Conservation (phyloP, 2,797 vertebrate genomes). For the Acanthurus lineatus region DNA sequence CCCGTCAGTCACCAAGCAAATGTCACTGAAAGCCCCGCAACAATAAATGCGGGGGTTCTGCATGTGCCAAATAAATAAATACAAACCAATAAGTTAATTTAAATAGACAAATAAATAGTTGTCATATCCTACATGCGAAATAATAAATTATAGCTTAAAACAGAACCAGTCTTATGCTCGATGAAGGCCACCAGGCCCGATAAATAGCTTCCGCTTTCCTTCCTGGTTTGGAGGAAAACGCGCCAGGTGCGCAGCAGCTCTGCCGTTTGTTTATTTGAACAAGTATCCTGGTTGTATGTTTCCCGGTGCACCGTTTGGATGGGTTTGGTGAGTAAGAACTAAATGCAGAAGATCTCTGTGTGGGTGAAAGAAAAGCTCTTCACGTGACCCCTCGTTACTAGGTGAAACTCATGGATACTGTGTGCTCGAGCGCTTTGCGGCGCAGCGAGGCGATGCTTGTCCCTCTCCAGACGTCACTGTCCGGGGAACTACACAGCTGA, state of each 20-base stretch:
- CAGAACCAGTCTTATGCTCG: conserved; percentile 43
- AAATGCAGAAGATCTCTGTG: conserved; percentile 37
- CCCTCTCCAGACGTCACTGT: conserved; percentile 99
- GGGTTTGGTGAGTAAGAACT: conserved; percentile 42
- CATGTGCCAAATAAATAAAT: conserved; percentile 52
- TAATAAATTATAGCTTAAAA: conserved; percentile 58
- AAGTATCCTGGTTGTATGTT: conserved; percentile 58
- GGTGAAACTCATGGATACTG: conserved; percentile 99
- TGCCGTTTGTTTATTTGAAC: not conserved
- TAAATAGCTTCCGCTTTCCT: conserved; percentile 29
- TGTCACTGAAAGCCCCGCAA: conserved; percentile 53
- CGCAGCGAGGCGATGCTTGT: conserved; percentile 98
- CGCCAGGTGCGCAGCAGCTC: conserved; percentile 18
- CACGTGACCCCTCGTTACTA: conserved; percentile 81
- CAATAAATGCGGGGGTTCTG: conserved; percentile 21
- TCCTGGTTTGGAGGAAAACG: conserved; percentile 16
- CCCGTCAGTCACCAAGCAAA: conserved; percentile 57
- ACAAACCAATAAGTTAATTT: conserved; percentile 69
- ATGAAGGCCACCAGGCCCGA: conserved; percentile 27
- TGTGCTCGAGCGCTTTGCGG: conserved; percentile 99
- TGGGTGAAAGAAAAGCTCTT: conserved; percentile 82
- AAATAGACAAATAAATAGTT: conserved; percentile 77
- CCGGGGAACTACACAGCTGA: conserved; percentile 97
- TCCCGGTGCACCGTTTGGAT: conserved; percentile 36
- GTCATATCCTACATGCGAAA: conserved; percentile 70